phyloP scores from a whole-genome alignment of 1,140 invertebrate genomes.

The Drosophila tani region DNA sequence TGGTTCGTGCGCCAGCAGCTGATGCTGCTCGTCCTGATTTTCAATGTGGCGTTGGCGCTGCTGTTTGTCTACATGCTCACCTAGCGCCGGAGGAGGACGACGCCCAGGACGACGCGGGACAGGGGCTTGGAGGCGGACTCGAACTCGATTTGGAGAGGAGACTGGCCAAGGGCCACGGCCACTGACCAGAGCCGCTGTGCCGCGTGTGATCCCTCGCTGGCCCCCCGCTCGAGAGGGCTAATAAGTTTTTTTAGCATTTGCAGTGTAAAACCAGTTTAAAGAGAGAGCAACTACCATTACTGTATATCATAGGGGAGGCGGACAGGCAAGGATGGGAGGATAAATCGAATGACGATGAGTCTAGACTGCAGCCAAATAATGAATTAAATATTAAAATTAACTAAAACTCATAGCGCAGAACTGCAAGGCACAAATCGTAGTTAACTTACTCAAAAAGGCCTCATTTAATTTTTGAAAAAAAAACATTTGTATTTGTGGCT shows the following conservation, averaged over 20 bases:
- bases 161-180: neutral
- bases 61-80: conserved; percentile 98
- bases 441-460: conserved; percentile 57
- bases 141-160: conserved; percentile 6
- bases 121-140: conserved; percentile 19
- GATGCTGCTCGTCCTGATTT: conserved; percentile 96
- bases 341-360: conserved; percentile 68
- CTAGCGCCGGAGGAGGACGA: conserved; percentile 87
- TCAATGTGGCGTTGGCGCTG: conserved; percentile 98
- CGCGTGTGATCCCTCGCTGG: conserved; percentile 4
- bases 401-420: conserved; percentile 48
- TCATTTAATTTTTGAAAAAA: conserved; percentile 59
- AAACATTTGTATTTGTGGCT: conserved; percentile 66
- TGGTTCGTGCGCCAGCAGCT: conserved; percentile 99
- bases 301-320: conserved; percentile 51
- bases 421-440: conserved; percentile 75
- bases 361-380: conserved; percentile 80
- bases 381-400: conserved; percentile 43
- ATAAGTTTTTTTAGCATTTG: conserved; percentile 79
- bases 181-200: conserved; percentile 17
- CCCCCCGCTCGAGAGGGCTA: conserved; percentile 41
- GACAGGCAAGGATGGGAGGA: conserved; percentile 32
- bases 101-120: conserved; percentile 68
- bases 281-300: conserved; percentile 39
- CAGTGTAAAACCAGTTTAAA: conserved; percentile 62